Percentiles rank a stretch among this genome's conserved stretches.
Evolutionary conservation across 2,113 vertebrate species (phyloP).

Genomic region (Melierax canorus): DNA sequence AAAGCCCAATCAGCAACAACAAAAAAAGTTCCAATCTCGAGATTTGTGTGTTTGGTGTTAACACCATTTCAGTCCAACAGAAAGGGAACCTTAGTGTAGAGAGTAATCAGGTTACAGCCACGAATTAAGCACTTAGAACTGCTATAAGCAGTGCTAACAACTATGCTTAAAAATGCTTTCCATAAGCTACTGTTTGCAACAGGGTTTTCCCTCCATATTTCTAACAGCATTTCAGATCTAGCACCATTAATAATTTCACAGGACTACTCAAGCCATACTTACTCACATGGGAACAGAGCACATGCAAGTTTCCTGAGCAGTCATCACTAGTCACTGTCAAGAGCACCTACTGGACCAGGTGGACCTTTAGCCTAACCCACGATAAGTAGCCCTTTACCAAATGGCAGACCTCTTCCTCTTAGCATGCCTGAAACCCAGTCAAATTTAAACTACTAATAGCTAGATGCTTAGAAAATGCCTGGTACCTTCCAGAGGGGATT

Average conservation of each 20-base stretch:
- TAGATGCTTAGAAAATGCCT: neutral
- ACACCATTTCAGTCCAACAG: neutral
- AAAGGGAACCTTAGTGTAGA: neutral
- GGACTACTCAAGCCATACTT: neutral
- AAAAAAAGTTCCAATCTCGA: no score
- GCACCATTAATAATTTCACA: neutral
- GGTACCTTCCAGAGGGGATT: neutral
- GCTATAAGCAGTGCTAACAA: neutral
- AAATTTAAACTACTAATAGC: neutral
- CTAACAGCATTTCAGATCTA: neutral
- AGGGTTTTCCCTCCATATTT: neutral
- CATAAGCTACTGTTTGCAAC: accelerated
- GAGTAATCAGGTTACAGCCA: neutral
- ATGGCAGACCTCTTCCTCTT: neutral
- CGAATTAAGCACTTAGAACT: neutral
- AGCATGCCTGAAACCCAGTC: neutral
- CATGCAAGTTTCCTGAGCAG: accelerated
- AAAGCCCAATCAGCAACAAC: accelerated
- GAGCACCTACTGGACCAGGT: neutral
- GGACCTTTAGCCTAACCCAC: neutral
- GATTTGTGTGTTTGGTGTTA: neutral
- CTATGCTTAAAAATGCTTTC: accelerated
- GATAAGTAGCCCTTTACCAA: neutral
- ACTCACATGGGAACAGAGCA: neutral
- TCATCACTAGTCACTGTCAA: neutral